Conservation (phyloP, 2,888 invertebrate genomes). For the Crocallis elinguaria region DNA sequence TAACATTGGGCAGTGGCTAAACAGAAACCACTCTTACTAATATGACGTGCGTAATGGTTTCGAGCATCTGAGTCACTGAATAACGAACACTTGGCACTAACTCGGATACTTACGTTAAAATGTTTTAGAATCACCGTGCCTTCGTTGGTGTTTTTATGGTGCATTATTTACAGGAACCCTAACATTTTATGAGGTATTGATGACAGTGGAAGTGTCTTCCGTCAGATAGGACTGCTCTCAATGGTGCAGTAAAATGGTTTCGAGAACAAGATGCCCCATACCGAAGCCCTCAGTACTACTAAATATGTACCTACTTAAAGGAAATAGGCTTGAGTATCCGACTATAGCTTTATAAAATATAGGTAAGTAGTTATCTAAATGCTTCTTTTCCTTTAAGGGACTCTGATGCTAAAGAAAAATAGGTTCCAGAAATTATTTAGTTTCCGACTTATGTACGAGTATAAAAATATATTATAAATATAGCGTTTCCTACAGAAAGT, state of each 20-base stretch:
- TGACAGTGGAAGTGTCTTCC: constrained; percentile 23
- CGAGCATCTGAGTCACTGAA: constrained; percentile 4
- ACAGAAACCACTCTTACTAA: neutral
- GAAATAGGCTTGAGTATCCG: no score
- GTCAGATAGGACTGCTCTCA: constrained; percentile 11
- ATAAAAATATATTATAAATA: no score
- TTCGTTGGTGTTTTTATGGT: constrained; percentile 9
- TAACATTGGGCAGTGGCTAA: constrained; percentile 5
- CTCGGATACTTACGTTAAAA: neutral
- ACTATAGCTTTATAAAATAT: neutral
- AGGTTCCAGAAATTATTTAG: neutral
- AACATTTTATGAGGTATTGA: constrained; percentile 24
- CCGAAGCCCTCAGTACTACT: no score
- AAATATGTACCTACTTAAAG: no score
- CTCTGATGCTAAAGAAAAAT: no score
- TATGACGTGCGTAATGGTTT: constrained; percentile 7
- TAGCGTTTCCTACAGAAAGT: no score
- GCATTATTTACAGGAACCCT: constrained; percentile 22
- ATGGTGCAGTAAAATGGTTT: constrained; percentile 10
- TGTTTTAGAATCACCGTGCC: neutral
- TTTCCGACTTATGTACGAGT: no score
- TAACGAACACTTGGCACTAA: neutral
- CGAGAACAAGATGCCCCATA: constrained; percentile 2
- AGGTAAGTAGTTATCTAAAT: no score
- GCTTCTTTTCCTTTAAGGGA: neutral